Evolutionary conservation across 2,113 vertebrate species (phyloP).

Genomic region (Psettodes erumei): DNA sequence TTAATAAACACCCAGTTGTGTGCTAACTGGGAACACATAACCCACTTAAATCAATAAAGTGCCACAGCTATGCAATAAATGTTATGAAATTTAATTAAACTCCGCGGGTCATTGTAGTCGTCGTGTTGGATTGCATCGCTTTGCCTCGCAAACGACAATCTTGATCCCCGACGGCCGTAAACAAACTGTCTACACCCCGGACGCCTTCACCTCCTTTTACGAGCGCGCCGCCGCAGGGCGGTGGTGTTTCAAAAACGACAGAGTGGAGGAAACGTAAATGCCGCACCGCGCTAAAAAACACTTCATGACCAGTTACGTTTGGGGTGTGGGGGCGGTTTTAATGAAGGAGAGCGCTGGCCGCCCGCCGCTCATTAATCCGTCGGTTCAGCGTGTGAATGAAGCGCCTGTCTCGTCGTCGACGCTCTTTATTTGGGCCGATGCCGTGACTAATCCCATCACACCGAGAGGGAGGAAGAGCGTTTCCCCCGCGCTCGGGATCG

Average conservation of each 20-base stretch:
- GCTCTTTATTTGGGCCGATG: slow-evolving; percentile 31
- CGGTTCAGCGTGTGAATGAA: slow-evolving; percentile 32
- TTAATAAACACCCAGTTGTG: not conserved
- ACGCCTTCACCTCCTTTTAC: not conserved
- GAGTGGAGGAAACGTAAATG: slow-evolving; percentile 3
- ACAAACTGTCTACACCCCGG: not conserved
- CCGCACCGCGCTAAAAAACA: not conserved
- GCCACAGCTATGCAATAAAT: not conserved
- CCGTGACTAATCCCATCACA: slow-evolving; percentile 59
- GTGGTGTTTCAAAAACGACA: slow-evolving; percentile 11
- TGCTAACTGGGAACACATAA: not conserved
- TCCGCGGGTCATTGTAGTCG: not conserved
- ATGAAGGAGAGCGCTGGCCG: not conserved
- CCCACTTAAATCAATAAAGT: not conserved
- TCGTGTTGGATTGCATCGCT: not conserved
- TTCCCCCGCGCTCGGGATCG: slow-evolving; percentile 24
- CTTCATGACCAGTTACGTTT: not conserved
- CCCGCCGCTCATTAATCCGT: slow-evolving; percentile 30
- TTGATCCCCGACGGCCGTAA: not conserved
- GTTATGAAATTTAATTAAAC: not conserved
- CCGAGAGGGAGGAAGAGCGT: slow-evolving; percentile 32
- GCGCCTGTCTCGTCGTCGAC: slow-evolving; percentile 31
- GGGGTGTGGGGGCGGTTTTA: not conserved
- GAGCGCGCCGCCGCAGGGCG: not conserved
- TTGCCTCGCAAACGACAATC: not conserved